Conservation (phyloP, 2,888 invertebrate genomes). For the Thyatira batis region DNA sequence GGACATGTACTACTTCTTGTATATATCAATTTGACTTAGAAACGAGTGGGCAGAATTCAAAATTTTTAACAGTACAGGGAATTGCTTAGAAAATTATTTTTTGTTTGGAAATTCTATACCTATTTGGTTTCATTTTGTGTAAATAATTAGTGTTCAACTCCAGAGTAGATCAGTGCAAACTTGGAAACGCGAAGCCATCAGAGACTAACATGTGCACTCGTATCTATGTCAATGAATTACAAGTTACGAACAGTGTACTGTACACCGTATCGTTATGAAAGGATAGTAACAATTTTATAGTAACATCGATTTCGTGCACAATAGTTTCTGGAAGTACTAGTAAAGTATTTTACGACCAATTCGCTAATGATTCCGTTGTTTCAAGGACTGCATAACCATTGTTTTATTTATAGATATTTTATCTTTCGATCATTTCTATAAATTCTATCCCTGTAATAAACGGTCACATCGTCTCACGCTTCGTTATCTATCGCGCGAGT, state of each 20-base stretch:
- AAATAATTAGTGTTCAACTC: not conserved
- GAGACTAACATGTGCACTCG: conserved; percentile 4
- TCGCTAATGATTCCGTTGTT: not conserved
- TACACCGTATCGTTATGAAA: conserved; percentile 11
- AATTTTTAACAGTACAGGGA: too few species aligned
- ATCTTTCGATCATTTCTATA: conserved; percentile 42
- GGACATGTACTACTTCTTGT: conserved; percentile 21
- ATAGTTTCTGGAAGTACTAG: not conserved
- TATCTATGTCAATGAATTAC: conserved; percentile 1
- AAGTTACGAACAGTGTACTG: not conserved
- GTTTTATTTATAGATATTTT: conserved; percentile 7
- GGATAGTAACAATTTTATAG: conserved; percentile 28
- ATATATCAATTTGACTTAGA: conserved; percentile 27
- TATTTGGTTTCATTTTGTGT: not conserved
- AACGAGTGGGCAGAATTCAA: conserved; percentile 41
- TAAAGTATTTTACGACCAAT: not conserved
- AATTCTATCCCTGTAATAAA: conserved; percentile 59
- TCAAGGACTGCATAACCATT: conserved; percentile 1
- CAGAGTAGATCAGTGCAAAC: not conserved
- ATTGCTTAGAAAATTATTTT: not conserved
- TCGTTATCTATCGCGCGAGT: conserved; percentile 34
- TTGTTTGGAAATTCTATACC: not conserved
- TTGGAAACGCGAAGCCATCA: not conserved
- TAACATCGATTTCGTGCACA: conserved; percentile 20
- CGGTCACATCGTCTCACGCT: conserved; percentile 45